Percentiles rank a stretch among this genome's conserved stretches.
Conservation (phyloP, 2,797 vertebrate species). For the Tauraco hartlaubi region DNA sequence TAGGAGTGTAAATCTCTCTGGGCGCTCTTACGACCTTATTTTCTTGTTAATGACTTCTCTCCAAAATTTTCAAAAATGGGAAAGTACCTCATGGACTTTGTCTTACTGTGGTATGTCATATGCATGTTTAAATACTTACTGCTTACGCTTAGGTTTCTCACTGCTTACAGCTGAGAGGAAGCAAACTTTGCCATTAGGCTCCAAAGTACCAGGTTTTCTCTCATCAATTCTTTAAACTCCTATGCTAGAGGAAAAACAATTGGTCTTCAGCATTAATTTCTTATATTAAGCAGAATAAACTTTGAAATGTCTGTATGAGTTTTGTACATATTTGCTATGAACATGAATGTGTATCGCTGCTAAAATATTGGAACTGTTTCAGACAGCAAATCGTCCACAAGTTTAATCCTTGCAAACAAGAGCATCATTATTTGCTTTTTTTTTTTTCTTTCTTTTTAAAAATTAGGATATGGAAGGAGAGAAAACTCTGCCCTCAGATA, state of each 20-base stretch:
- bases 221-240: not conserved
- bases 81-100: not conserved
- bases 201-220: not conserved
- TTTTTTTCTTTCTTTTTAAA: not conserved
- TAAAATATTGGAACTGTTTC: not conserved
- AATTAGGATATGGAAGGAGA: not conserved
- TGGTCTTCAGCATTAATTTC: not conserved
- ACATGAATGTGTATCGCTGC: not conserved
- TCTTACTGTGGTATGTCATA: not conserved
- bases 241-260: not conserved
- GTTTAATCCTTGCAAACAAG: not conserved
- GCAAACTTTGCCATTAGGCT: not conserved
- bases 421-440: not conserved
- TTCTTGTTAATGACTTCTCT: not conserved
- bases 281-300: not conserved
- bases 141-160: not conserved
- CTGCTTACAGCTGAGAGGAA: not conserved
- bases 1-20: not conserved
- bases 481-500: not conserved
- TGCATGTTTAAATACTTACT: not conserved
- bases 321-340: not conserved
- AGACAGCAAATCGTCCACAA: not conserved
- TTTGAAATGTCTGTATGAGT: not conserved
- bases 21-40: not conserved
- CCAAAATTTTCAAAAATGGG: not conserved